Evolutionary conservation across 2,113 vertebrate species (phyloP).

Genomic region (Apteryx owenii): DNA sequence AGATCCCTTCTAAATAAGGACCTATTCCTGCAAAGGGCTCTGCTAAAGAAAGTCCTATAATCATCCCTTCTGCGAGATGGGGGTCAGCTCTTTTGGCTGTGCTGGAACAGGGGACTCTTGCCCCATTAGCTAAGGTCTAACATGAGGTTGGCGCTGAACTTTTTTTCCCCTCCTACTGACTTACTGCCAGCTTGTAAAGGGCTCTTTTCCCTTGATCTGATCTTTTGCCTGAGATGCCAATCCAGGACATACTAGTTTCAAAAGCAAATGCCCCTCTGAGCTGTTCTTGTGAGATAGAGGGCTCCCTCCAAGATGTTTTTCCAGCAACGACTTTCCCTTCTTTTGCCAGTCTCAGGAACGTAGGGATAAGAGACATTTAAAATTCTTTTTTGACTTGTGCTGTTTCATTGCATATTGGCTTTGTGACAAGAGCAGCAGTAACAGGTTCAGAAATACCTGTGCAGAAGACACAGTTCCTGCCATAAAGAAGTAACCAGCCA

Average conservation of each 20-base stretch:
- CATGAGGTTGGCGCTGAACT: neutral
- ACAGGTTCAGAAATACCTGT: neutral
- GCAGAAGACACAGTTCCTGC: neutral
- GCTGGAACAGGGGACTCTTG: neutral
- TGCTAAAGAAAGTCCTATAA: neutral
- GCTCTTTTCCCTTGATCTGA: neutral
- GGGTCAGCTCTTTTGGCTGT: neutral
- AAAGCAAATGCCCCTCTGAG: neutral
- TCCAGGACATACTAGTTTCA: neutral
- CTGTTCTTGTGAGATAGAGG: neutral
- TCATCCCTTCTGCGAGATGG: neutral
- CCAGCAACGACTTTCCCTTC: neutral
- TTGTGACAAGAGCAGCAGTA: no score
- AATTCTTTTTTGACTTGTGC: neutral
- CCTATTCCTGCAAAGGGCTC: neutral
- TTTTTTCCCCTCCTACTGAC: neutral
- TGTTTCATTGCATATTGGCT: neutral
- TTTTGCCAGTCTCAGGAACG: neutral
- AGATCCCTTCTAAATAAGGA: neutral
- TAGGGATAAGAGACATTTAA: neutral
- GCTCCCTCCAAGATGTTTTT: neutral
- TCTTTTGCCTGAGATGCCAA: neutral
- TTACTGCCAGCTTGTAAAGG: neutral
- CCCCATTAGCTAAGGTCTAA: neutral
- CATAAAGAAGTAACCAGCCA: no score